Base-by-base conservation (phyloP, 2,113 vertebrate genomes). In the Natator depressus region DNA sequence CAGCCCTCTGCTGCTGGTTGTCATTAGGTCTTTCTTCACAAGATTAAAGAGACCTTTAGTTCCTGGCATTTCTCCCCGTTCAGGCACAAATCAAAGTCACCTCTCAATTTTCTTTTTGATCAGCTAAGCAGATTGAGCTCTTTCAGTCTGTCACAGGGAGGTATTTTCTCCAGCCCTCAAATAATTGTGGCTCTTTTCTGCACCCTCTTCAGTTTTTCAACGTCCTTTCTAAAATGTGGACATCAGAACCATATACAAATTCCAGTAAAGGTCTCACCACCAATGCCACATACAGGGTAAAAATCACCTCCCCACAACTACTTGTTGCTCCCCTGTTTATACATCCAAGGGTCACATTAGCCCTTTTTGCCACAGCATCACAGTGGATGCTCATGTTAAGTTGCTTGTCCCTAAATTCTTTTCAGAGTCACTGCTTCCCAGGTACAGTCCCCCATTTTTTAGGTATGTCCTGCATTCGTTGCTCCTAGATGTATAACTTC, bases 141-240 rank as follows among this genome's bases (percentile, higher is more conserved):
- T 17, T 65, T 19, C 46, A 8, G n/a, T 69, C 20, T 55, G 65
- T 12, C 54, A 50, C 3, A 46, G 62, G 0, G 8, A 78, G 83
- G 47, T 57, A 1, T 75, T 55, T 55, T 8, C 50, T 51, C 51
- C 9, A 53, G 29, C 29, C 5, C 24, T 65, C 6, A 35, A 65
- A 14, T 29, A 62, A 31, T 14, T 62, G 9, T 62, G 4, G 54
- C 24, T 65, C 31, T 35, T 27, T 20, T 3, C 3, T 1, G 42
- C 25, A 2, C 25, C 69, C n/a, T 35, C 38, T 16, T 14, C 2
- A 0, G 2, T 24, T 72, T n/a, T 80, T 3, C 29, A 72, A 51
- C 1, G 2, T 2, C 31, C 31, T 65, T 65, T 65, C 24, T 55
- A 55, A 55, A 55, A 55, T 25, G 54, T 24, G 54, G 24, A 25